A percentile compares a stretch with the other conserved stretches of the same genome.
Evolutionary conservation across 2,797 vertebrate species (phyloP).

Genomic region (Adelosebastes latens): DNA sequence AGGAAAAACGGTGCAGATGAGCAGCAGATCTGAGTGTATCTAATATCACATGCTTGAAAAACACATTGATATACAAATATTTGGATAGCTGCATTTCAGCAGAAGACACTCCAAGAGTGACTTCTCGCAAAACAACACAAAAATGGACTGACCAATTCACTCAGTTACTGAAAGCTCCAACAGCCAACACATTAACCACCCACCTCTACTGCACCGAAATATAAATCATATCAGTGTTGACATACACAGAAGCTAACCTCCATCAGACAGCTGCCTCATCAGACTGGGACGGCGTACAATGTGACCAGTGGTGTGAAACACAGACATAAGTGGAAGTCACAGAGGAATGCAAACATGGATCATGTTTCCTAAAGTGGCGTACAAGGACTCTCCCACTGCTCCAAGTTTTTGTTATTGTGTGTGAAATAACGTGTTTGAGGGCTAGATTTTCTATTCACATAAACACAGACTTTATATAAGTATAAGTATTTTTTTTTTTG

Average conservation of each 20-base stretch:
- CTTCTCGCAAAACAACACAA: not conserved
- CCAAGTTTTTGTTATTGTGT: not conserved
- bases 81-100: conserved; percentile 34
- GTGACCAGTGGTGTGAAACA: conserved; percentile 9
- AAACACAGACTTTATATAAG: not conserved
- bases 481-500: too few relatives aligned
- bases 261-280: conserved; percentile 1
- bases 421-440: conserved; percentile 3
- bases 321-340: conserved; percentile 36
- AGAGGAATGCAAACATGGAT: conserved; percentile 70
- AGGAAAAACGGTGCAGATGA: conserved; percentile 26
- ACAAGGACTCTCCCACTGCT: conserved; percentile 3
- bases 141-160: not conserved
- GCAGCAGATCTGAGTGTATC: conserved; percentile 29
- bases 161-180: not conserved
- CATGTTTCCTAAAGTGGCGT: conserved; percentile 46
- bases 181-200: conserved; percentile 19
- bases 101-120: not conserved
- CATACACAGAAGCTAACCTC: not conserved
- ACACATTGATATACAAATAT: conserved; percentile 48
- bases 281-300: not conserved
- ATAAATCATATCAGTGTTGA: conserved; percentile 31
- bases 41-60: conserved; percentile 38
- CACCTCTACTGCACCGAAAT: not conserved
- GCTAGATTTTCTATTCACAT: not conserved